A percentile compares a stretch with the other conserved stretches of the same genome.
These are phyloP conservation scores for Drosophila colorata DNA, from an alignment of 2,888 invertebrate species.

Conservation along the genomic window DNA sequence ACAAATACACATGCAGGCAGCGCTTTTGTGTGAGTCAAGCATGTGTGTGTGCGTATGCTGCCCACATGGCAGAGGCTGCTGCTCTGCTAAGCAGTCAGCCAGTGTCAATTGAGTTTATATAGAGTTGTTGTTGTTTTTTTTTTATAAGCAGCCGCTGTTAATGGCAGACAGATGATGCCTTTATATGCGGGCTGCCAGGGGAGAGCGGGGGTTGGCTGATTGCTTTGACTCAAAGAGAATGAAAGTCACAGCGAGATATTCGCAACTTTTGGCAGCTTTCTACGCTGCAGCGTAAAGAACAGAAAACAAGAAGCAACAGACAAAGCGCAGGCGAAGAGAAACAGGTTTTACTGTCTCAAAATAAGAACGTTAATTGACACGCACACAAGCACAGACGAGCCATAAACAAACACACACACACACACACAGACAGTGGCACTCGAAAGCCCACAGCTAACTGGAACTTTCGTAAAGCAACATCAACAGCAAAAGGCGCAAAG, in stretches of 20 bases:
- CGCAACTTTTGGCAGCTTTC: conserved; percentile 33
- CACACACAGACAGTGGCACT: conserved; percentile 7
- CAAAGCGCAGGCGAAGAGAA: conserved; percentile 40
- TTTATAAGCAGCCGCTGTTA: conserved; percentile 17
- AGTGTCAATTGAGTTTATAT: conserved; percentile 24
- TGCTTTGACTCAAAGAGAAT: conserved; percentile 17
- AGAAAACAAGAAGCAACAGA: conserved; percentile 35
- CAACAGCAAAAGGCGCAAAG: conserved; percentile 14
- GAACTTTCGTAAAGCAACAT: conserved; percentile 63
- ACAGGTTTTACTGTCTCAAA: conserved; percentile 68
- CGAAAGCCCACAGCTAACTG: conserved; percentile 58
- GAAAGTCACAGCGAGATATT: conserved; percentile 17
- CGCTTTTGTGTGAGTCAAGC: conserved; percentile 5
- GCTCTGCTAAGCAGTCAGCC: conserved; percentile 3
- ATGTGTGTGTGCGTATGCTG: conserved; percentile 8
- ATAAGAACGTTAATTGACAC: conserved; percentile 73
- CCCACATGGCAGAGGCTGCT: conserved; percentile 26
- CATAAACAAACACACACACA: conserved; percentile 50
- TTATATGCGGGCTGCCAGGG: conserved; percentile 27
- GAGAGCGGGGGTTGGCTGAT: neutral
- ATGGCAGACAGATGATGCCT: conserved; percentile 12
- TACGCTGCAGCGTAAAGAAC: conserved; percentile 24
- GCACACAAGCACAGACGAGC: conserved; percentile 50
- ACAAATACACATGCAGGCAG: conserved; percentile 1
- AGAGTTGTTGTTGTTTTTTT: neutral